Conservation (phyloP, 2,797 vertebrate species). For the Labeo calbasu region DNA sequence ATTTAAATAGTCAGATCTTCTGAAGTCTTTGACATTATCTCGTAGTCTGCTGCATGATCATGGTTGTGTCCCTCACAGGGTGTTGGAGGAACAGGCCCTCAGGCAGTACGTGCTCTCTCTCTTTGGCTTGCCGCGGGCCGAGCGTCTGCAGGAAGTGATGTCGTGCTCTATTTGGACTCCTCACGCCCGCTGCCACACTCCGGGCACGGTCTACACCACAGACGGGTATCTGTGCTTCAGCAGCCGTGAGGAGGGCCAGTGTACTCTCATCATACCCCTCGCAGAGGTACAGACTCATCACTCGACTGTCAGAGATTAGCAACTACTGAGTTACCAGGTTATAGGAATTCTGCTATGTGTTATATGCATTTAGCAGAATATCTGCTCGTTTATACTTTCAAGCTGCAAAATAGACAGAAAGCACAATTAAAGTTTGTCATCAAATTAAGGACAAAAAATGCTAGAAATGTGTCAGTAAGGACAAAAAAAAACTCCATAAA, state of each 20-base stretch:
- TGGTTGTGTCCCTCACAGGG: slow-evolving; percentile 71
- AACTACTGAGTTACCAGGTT: neutral
- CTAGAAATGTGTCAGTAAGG: neutral
- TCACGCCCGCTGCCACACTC: slow-evolving; percentile 90
- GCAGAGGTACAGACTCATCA: slow-evolving; percentile 81
- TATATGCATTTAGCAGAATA: neutral
- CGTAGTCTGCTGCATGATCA: neutral
- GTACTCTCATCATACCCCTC: slow-evolving; percentile 88
- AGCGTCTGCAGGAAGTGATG: slow-evolving; percentile 82
- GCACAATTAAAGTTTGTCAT: neutral
- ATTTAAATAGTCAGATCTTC: neutral
- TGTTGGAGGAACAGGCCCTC: slow-evolving; percentile 89
- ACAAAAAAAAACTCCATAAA: too few relatives aligned
- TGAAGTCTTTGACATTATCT: neutral
- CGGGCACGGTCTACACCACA: slow-evolving; percentile 87
- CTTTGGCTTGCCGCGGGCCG: slow-evolving; percentile 88
- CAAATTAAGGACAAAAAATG: too few relatives aligned
- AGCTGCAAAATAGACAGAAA: neutral
- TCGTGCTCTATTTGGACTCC: slow-evolving; percentile 93
- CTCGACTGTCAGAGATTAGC: neutral
- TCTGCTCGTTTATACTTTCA: neutral
- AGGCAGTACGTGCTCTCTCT: slow-evolving; percentile 91
- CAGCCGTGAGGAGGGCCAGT: slow-evolving; percentile 88
- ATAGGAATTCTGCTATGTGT: neutral
- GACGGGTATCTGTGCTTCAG: slow-evolving; percentile 91